A percentile compares a stretch with the other conserved stretches of the same genome.
Conservation (phyloP, 2,888 invertebrate species). For the Hoplodrina blanda region DNA sequence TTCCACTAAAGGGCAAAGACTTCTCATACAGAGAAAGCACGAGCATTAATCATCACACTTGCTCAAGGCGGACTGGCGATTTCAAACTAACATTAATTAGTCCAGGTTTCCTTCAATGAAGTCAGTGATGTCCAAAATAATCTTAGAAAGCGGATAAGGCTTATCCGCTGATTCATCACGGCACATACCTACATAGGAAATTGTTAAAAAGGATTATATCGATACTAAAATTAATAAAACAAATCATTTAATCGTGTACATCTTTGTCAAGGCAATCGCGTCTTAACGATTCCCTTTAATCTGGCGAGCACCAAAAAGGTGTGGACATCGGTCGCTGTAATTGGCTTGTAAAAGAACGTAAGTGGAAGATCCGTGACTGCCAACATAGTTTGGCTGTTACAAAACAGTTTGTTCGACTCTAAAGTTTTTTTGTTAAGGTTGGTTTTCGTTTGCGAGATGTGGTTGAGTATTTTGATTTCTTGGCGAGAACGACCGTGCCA, state of each 20-base stretch:
- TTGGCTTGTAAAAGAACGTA: constrained; percentile 70
- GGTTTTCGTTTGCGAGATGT: constrained; percentile 27
- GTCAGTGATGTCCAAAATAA: too few relatives aligned
- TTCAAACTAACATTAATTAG: too few relatives aligned
- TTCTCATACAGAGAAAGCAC: too few relatives aligned
- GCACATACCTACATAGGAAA: too few relatives aligned
- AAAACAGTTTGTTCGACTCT: constrained; percentile 22
- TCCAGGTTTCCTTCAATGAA: too few relatives aligned
- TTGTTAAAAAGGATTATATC: neutral
- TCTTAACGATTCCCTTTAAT: constrained; percentile 49
- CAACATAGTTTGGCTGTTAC: constrained; percentile 23
- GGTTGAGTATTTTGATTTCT: constrained; percentile 35
- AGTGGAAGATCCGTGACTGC: constrained; percentile 58
- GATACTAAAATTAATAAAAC: constrained; percentile 33
- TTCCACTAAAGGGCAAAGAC: too few relatives aligned
- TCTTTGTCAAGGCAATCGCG: constrained; percentile 27
- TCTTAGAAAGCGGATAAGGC: too few relatives aligned
- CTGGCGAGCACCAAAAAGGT: constrained; percentile 60
- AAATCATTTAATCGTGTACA: constrained; percentile 18
- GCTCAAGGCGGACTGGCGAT: too few relatives aligned
- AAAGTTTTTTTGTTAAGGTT: neutral
- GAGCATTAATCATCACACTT: too few relatives aligned
- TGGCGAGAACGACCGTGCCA: constrained; percentile 58
- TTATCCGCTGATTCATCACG: too few relatives aligned
- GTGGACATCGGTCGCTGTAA: constrained; percentile 64